These are phyloP conservation scores for Neoaliturus tenellus DNA, from an alignment of 2,888 invertebrate genomes.

Conservation along the genomic window DNA sequence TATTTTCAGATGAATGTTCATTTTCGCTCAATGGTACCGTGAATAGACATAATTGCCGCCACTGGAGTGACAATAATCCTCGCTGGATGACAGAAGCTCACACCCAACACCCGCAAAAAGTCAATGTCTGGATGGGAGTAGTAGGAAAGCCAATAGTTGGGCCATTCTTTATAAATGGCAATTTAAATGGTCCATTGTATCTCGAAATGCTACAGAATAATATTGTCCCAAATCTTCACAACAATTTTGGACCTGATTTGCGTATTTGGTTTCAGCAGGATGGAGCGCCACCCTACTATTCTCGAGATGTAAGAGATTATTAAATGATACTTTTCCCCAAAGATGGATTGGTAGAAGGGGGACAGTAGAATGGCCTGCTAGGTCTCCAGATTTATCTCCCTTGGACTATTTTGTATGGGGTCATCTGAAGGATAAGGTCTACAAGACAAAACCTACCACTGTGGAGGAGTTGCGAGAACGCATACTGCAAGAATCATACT, in stretches of 20 bases:
- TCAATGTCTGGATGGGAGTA: neutral
- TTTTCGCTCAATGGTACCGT: constrained; percentile 17
- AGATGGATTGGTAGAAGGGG: neutral
- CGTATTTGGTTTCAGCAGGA: neutral
- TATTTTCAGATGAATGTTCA: constrained; percentile 10
- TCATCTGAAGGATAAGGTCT: neutral
- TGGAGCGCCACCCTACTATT: neutral
- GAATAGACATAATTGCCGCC: constrained; percentile 21
- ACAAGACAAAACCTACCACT: too few species aligned
- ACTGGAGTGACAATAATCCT: constrained; percentile 15
- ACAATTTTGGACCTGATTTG: too few species aligned
- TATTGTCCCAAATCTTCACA: too few species aligned
- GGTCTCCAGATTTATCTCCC: neutral
- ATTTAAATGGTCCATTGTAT: neutral
- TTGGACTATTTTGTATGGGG: neutral
- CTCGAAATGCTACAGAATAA: neutral
- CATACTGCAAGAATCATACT: too few species aligned
- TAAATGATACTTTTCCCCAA: neutral
- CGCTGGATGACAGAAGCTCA: too few species aligned
- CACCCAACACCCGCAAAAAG: too few species aligned
- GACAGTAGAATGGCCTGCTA: neutral
- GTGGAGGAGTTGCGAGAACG: too few species aligned
- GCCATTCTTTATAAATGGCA: neutral
- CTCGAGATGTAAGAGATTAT: neutral
- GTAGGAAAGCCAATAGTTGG: neutral